Evolutionary conservation across 2,888 invertebrate species (phyloP).

Genomic region (Drosophila testacea): DNA sequence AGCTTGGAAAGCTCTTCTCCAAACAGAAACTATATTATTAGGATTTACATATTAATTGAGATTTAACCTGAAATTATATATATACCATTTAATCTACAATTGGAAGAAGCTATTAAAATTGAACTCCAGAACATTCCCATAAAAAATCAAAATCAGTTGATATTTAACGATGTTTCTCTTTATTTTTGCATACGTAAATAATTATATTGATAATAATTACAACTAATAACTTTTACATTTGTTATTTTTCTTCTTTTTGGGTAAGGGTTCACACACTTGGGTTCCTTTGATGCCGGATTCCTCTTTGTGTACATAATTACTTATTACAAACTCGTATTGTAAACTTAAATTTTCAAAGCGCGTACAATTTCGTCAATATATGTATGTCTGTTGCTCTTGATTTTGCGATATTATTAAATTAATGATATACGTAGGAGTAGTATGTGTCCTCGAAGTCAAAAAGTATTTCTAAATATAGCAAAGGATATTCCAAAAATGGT

Average conservation of each 20-base stretch:
- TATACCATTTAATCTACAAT: background rate
- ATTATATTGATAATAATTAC: constrained; percentile 74
- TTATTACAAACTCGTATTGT: constrained; percentile 35
- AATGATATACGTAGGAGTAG: constrained; percentile 37
- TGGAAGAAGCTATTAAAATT: background rate
- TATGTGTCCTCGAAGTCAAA: constrained; percentile 26
- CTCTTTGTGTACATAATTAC: constrained; percentile 38
- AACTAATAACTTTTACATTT: constrained; percentile 72
- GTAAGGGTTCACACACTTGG: constrained; percentile 23
- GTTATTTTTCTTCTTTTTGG: constrained; percentile 35
- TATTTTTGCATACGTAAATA: constrained; percentile 77
- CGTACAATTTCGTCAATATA: constrained; percentile 50
- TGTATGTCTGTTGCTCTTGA: constrained; percentile 37
- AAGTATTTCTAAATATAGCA: constrained; percentile 15
- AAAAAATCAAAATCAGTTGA: background rate
- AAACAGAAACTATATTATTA: too few relatives aligned
- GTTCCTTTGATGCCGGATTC: constrained; percentile 35
- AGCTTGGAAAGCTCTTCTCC: too few relatives aligned
- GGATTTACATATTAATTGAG: too few relatives aligned
- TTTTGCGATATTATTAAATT: constrained; percentile 30
- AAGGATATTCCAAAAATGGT: constrained; percentile 20
- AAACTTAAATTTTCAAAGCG: constrained; percentile 55
- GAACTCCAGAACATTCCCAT: background rate
- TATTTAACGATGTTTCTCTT: constrained; percentile 75
- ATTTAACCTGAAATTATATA: too few relatives aligned